Evolutionary conservation across 2,113 vertebrate species (phyloP).

Genomic region (Pollimyrus isidori): DNA sequence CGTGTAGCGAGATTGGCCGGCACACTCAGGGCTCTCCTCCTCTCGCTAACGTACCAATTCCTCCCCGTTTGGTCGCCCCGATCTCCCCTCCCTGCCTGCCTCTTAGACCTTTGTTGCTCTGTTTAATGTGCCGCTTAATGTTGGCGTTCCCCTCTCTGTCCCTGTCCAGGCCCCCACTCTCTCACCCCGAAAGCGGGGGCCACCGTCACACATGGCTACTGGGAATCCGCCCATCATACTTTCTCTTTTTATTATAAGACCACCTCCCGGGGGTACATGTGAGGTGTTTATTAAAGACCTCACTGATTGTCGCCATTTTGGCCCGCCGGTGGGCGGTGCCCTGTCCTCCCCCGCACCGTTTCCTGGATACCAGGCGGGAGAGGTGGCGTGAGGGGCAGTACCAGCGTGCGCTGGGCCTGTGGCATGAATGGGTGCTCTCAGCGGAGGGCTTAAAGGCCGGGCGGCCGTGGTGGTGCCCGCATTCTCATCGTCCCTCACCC

Average conservation of each 20-base stretch:
- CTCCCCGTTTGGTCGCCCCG: too few species aligned
- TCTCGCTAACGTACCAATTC: too few species aligned
- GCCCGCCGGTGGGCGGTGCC: slow-evolving; percentile 30
- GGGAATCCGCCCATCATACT: neutral
- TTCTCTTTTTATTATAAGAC: neutral
- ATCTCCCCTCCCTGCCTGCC: slow-evolving; percentile 1
- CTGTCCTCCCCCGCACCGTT: slow-evolving; percentile 64
- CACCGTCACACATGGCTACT: neutral
- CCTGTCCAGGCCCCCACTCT: neutral
- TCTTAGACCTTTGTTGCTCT: slow-evolving; percentile 43
- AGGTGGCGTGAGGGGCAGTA: slow-evolving; percentile 5
- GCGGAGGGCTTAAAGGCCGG: neutral
- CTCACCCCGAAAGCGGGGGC: too few species aligned
- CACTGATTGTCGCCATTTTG: neutral
- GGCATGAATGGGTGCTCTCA: neutral
- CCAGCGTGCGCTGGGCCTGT: neutral
- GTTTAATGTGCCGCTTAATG: slow-evolving; percentile 39
- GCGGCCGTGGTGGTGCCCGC: too few species aligned
- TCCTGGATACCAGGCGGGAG: slow-evolving; percentile 65
- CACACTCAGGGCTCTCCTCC: too few species aligned
- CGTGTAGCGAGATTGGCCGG: neutral
- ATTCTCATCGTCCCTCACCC: neutral
- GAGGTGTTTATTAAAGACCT: neutral
- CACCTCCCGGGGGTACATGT: neutral
- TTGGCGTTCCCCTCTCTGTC: slow-evolving; percentile 9